A percentile compares a stretch with the other conserved stretches of the same genome.
Conservation (phyloP, 2,113 vertebrate species). For the Conger conger region DNA sequence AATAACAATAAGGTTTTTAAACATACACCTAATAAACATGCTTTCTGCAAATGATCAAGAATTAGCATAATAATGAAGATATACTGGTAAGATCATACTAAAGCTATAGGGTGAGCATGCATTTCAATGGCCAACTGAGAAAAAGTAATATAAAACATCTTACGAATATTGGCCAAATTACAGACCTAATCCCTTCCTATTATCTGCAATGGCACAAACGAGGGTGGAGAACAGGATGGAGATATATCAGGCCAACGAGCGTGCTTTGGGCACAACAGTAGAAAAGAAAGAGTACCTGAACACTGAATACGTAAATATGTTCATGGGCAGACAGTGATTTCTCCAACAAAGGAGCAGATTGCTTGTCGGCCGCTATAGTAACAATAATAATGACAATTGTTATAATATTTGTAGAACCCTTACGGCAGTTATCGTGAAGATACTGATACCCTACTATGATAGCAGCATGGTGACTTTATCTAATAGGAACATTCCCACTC, state of each 20-base stretch:
- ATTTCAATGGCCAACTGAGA: background rate
- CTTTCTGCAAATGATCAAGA: background rate
- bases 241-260: background rate
- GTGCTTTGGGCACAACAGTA: background rate
- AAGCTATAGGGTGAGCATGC: background rate
- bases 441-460: background rate
- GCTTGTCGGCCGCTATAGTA: background rate
- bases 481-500: background rate
- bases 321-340: background rate
- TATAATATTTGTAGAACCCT: background rate
- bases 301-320: background rate
- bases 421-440: background rate
- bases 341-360: background rate
- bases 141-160: too few relatives aligned
- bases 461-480: background rate
- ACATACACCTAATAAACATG: background rate
- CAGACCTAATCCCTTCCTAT: too few relatives aligned
- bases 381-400: background rate
- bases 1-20: background rate
- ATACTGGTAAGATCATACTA: background rate
- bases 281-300: background rate
- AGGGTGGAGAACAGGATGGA: background rate
- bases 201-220: background rate
- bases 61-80: background rate
- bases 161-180: too few relatives aligned